phyloP scores from a whole-genome alignment of 2,797 vertebrate species.

The Mormyrops attenuatus region DNA sequence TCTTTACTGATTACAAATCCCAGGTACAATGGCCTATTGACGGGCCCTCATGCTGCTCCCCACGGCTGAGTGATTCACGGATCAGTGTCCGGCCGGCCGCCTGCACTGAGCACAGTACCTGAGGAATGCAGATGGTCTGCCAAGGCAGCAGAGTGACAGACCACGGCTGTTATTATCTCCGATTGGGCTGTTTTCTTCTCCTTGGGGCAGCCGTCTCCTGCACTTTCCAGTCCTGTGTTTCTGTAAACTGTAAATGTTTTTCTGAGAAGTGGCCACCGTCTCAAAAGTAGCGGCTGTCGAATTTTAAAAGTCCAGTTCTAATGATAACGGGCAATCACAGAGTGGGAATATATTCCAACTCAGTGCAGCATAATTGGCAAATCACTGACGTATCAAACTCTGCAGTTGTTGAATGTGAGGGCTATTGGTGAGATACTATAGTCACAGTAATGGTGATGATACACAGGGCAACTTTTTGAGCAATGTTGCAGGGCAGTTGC shows the following conservation, averaged over 20 bases:
- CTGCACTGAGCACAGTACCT: slow-evolving; percentile 89
- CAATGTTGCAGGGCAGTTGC: neutral
- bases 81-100: slow-evolving; percentile 95
- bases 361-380: slow-evolving; percentile 45
- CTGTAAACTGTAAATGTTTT: slow-evolving; percentile 52
- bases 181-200: slow-evolving; percentile 58
- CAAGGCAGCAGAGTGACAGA: slow-evolving; percentile 80
- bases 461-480: neutral
- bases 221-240: slow-evolving; percentile 49
- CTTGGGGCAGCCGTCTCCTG: slow-evolving; percentile 47
- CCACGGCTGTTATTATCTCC: slow-evolving; percentile 79
- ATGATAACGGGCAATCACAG: slow-evolving; percentile 31
- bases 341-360: slow-evolving; percentile 42
- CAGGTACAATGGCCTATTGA: slow-evolving; percentile 99
- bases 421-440: slow-evolving; percentile 24
- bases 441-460: neutral
- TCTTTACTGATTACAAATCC: slow-evolving; percentile 98
- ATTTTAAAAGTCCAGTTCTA: slow-evolving; percentile 34
- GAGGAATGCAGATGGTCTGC: slow-evolving; percentile 98
- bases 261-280: slow-evolving; percentile 40
- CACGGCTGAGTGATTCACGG: slow-evolving; percentile 98
- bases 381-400: slow-evolving; percentile 31
- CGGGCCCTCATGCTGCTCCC: slow-evolving; percentile 81
- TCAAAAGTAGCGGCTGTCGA: slow-evolving; percentile 46
- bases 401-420: slow-evolving; percentile 30